A percentile compares a stretch with the other conserved stretches of the same genome.
Conservation (phyloP, 2,113 vertebrate genomes). For the Eidolon helvum region DNA sequence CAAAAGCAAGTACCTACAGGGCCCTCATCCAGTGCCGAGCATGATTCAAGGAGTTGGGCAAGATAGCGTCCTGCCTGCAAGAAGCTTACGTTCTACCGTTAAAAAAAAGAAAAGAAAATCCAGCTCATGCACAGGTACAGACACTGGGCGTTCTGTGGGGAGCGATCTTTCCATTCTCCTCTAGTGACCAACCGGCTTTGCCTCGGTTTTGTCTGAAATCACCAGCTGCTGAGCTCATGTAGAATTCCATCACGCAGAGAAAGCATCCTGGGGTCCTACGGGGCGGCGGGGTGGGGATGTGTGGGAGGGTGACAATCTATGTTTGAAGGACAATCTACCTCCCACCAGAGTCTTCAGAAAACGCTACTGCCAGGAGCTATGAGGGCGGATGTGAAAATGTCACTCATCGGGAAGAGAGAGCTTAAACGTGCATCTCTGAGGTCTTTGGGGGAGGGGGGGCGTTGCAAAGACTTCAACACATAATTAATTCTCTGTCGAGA, state of each 20-base stretch:
- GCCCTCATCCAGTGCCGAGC: background rate
- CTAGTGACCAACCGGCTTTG: background rate
- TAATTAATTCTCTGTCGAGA: accelerated
- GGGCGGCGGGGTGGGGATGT: background rate
- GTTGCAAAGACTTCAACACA: background rate
- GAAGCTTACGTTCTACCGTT: background rate
- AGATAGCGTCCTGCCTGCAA: background rate
- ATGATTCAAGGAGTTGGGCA: background rate
- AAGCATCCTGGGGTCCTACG: too few species aligned
- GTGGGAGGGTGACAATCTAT: accelerated
- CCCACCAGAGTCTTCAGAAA: background rate
- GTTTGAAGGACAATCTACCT: background rate
- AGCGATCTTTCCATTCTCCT: background rate
- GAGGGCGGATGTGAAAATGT: background rate
- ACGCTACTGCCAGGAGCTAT: accelerated
- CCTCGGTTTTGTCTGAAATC: background rate
- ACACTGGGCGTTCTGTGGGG: accelerated
- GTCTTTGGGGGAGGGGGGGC: too few species aligned
- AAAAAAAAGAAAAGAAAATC: background rate
- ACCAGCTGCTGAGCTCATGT: background rate
- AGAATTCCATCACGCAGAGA: too few species aligned
- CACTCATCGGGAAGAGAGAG: background rate
- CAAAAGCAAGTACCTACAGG: background rate
- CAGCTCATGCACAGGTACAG: background rate
- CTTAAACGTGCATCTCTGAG: background rate